Evolutionary conservation across 2,888 invertebrate genomes (phyloP), one percentile per base, ranked within the genome.

Genomic region (Beris chalybata): DNA sequence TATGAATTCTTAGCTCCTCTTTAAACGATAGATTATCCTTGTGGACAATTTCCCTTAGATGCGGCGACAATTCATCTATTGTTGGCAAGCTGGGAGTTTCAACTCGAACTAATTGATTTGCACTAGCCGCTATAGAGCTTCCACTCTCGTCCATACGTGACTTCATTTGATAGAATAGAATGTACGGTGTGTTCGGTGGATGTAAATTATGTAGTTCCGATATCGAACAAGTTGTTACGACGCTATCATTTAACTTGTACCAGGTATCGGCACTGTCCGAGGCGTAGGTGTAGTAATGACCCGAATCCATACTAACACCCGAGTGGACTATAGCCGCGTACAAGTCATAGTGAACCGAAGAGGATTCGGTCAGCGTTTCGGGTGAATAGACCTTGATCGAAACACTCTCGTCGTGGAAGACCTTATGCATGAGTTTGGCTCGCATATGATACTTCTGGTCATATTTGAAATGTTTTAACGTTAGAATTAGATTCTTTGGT

Each of bases 231-330:
- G 79, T 77, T 1, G 85, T 84, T 1, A 94, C 92, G n/a, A 84
- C 81, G 68, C 87, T 88, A 73, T 94, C 94, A 75, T 93, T 92
- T 75, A 91, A 92, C 75, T 89, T 86, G 77, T 87, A 90, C 94
- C 94, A 94, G 64, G 81, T 81, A 44, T 85, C 82, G 65, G 83
- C 82, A 15, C 79, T 81, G 75, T 90, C 90, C 44, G 87, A 85
- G 0, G 91, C 92, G 67, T 91, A 87, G 0, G 93, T 92, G 77
- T 92, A 93, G 77, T 95, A 95, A 76, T 95, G 95, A 0, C 94
- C 95, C 0, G 91, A 90, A 75, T 94, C 91, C 70, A 92, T 87
- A 59, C 89, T 90, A 29, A 87, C 86, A 2, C 95, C 95, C 0
- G 89, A 87, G 78, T 95, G 95, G 0, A 95, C 89, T 0, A 95